Base-by-base conservation (phyloP, 2,888 invertebrate species). In the Rhagonycha lutea region DNA sequence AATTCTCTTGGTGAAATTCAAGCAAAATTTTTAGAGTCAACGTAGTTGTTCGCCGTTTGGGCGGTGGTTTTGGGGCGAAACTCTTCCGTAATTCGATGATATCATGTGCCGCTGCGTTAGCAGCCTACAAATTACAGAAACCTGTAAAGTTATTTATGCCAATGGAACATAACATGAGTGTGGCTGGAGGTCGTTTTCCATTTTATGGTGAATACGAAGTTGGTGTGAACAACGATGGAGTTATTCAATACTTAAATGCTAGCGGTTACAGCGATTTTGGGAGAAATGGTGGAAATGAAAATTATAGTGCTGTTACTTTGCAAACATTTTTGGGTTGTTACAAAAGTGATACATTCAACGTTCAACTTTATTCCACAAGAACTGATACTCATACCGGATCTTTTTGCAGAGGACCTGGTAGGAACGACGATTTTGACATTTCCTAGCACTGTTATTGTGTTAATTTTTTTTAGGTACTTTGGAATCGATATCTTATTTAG, bases 1-100 rank as follows among this genome's bases (percentile, higher is more conserved):
- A 32, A 1, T 0, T 2, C 1, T 12, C 87, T 95, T 75, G 94
- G 92, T 72, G 95, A 95, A 12, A 95, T 95, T 83, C 83, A 60
- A 60, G 4, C 1, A 10, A 12, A 12, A 14, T 24, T 72, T 77
- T 26, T 14, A 94, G 95, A 69, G 90, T 96, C 12, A 92, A 94
- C 78, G 88, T 96, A 0, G 87, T 89, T 65, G 93, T 95, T 0
- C 90, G 92, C 5, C 91, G 96, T 61, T 81, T 96, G 3, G 97
- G 97, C 2, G 97, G 97, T 9, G 94, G 89, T 0, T 97, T 94
- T 84, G 97, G 97, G 0, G 91, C 90, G 0, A 97, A 97, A 86
- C 92, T 95, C 70, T 90, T 91, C 0, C 90, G 95, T 5, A 86
- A 90, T 7, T 86, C 88, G 12, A 88, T 90, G 10, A 85, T 92